Base-by-base conservation (phyloP, 2,888 invertebrate species). In the Argynnis bischoffii region DNA sequence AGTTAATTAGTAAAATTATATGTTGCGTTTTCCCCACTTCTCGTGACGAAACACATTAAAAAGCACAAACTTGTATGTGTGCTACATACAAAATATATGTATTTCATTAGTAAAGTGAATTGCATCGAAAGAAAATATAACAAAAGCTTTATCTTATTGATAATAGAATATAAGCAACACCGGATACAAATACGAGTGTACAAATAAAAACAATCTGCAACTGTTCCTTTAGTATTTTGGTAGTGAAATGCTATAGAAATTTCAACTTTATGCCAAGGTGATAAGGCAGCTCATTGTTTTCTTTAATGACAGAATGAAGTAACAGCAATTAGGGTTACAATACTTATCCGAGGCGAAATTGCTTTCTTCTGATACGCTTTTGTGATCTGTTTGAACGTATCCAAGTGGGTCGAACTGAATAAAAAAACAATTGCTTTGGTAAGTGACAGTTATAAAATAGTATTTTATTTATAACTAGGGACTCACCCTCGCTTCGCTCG, bases 361-460 rank as follows among this genome's bases (percentile, higher is more conserved):
- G 83, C 86, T 85, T 86, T 87, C 87, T 85, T 87, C 78, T 78
- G 72, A 78, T 76, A 69, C 77, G 78, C 78, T 81, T 85, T 82
- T 72, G 75, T 82, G 81, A 75, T 73, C 48, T 71, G 76, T 85
- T 85, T 72, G 73, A 69, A 77, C 48, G 63, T 14, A 54, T 2
- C 14, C 21, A 21, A 21, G 16, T 18, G 13, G 14, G 14, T 21
- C 3, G 13, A 18, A 54, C 4, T 18, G 5, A 18, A 26, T 54
- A 46, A 18, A 54, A 46, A 18, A 54, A 26, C 21, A 46, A 47
- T 54, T 26, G 46, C 46, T 63, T 41, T 54, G 41, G 11, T 41
- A 41, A 41, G 35, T 41, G 35, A 41, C 8, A 41, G 35, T 41
- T 41, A 41, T 41, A 41, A 41, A 11, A 41, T 41, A 8, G 11